Base-by-base conservation (phyloP, 2,797 vertebrate species). In the Acrocephalus scirpaceus region DNA sequence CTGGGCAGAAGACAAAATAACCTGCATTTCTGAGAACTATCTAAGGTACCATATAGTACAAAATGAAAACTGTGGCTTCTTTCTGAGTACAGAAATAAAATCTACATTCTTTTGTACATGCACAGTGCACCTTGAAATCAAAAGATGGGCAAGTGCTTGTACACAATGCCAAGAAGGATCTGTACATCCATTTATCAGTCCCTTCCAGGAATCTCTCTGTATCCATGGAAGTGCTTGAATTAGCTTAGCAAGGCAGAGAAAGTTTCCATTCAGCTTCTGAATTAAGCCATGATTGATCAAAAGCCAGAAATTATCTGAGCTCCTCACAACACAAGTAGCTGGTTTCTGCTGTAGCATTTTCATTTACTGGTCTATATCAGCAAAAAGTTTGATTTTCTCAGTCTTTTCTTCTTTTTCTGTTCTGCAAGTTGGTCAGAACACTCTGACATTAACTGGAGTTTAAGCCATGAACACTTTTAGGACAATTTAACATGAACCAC, bases 31-130 rank as follows among this genome's bases (percentile, higher is more conserved):
- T 12, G 9, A 82, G 78, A 73, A 36, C 25, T 21, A 10, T 60
- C 2, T 20, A n/a, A 27, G 3, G 5, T 30, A 42, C 10, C 26
- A 13, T 1, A 60, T 1, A 38, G 57, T 5, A 36, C n/a, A 61
- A 45, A 81, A 64, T 40, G 8, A 12, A 29, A 44, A 29, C 5
- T 11, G 38, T 13, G 56, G 25, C 58, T 69, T 74, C 54, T 27
- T 64, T 42, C 70, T 15, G 23, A 82, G 38, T 9, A 13, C 38
- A 48, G 51, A 64, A 42, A 53, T 14, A 67, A 85, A 67, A 81
- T 13, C 21, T 16, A 19, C 14, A 8, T 32, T 10, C 3, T 27
- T 62, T 26, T 36, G 18, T 26, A 54, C 1, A 16, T 51, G 26
- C 47, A 60, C 2, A 64, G 36, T 21, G 38, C 44, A 62, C 26